phyloP scores from a whole-genome alignment of 2,888 invertebrate species.

The Trichacis sp. region DNA sequence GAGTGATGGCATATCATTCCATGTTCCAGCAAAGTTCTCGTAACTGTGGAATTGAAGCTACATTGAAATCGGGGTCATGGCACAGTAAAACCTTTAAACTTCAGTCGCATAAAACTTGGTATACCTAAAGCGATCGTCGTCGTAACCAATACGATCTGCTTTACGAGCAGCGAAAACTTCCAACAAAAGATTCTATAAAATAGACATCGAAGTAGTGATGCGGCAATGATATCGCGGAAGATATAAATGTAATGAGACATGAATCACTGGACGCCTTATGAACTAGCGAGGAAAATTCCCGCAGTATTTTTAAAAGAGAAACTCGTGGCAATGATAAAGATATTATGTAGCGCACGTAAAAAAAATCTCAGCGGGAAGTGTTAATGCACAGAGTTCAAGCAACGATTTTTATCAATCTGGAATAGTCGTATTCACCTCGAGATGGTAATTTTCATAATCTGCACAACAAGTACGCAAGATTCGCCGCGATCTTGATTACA shows the following conservation, averaged over 20 bases:
- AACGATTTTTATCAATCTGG: neutral
- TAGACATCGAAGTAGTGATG: slow-evolving; percentile 9
- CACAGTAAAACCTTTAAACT: slow-evolving; percentile 39
- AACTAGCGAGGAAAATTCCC: too few relatives aligned
- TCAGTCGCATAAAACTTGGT: slow-evolving; percentile 34
- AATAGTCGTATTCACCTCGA: neutral
- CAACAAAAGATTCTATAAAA: slow-evolving; percentile 34
- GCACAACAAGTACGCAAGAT: neutral
- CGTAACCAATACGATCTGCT: slow-evolving; percentile 33
- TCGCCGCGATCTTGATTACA: neutral
- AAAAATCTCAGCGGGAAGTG: neutral
- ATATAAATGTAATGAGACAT: slow-evolving; percentile 15
- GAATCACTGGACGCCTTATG: too few relatives aligned
- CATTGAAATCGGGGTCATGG: slow-evolving; percentile 38
- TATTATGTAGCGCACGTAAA: neutral
- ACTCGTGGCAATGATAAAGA: neutral
- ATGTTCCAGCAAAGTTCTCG: slow-evolving; percentile 24
- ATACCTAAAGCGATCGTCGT: slow-evolving; percentile 29
- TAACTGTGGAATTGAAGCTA: slow-evolving; percentile 31
- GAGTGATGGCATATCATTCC: slow-evolving; percentile 30
- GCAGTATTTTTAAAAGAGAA: neutral
- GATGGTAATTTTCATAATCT: neutral
- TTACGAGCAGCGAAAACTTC: slow-evolving; percentile 37
- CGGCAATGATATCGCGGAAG: slow-evolving; percentile 14
- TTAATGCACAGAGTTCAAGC: neutral